Percentiles rank a stretch among this genome's conserved stretches.
Conservation (phyloP, 2,797 vertebrate genomes). For the Urophycis tenuis region DNA sequence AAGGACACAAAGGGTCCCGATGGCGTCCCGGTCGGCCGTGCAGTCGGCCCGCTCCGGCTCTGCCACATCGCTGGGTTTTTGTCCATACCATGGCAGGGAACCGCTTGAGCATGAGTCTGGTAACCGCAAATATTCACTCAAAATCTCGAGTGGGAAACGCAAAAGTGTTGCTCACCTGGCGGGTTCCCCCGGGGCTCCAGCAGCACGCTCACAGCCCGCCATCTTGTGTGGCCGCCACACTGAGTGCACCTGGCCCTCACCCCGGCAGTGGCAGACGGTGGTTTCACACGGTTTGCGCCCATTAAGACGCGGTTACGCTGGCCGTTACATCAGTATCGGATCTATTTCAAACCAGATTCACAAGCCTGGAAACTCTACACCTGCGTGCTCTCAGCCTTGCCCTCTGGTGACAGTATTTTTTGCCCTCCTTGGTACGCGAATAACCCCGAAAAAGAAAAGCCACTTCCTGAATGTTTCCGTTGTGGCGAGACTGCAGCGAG, state of each 20-base stretch:
- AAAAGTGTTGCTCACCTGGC: neutral
- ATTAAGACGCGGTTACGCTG: neutral
- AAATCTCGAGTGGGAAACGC: neutral
- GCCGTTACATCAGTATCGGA: too few species aligned
- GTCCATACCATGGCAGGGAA: neutral
- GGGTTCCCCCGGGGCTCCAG: neutral
- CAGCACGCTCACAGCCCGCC: neutral
- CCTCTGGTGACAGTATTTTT: neutral
- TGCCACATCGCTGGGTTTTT: slow-evolving; percentile 15
- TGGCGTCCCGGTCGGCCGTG: slow-evolving; percentile 20
- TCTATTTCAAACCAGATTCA: neutral
- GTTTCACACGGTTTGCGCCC: too few species aligned
- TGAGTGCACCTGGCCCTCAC: neutral
- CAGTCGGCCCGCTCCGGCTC: slow-evolving; percentile 36
- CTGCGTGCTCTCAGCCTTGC: neutral
- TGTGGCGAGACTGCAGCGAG: neutral
- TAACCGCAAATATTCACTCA: neutral
- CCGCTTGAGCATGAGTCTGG: neutral
- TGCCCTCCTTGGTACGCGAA: neutral
- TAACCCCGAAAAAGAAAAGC: neutral
- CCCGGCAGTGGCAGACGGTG: neutral
- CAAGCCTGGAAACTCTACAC: neutral
- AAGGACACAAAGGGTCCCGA: slow-evolving; percentile 37
- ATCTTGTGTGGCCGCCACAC: neutral
- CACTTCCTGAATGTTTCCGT: neutral